Base-by-base conservation (phyloP, 2,797 vertebrate species). In the Urocyon cinereoargenteus region DNA sequence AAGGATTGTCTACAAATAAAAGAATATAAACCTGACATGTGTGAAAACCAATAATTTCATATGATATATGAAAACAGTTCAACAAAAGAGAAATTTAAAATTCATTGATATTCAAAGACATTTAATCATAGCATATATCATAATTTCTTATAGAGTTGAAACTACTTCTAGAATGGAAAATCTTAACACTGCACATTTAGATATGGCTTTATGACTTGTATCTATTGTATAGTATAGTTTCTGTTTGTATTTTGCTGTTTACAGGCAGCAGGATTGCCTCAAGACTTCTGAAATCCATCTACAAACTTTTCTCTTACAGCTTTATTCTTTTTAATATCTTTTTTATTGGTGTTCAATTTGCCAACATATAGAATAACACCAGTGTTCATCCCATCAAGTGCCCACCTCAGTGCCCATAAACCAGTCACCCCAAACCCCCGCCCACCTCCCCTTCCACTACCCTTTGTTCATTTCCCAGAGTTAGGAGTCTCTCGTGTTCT, bases 41-140 rank as follows among this genome's bases (percentile, higher is more conserved):
- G n/a, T 95, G 16, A 68, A 86, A 94, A 87, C 36, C 26, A 95
- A 61, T 75, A 92, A 86, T 90, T 94, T 75, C 53, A 57, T 85
- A 49, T 49, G 49, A 55, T 34, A 28, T 21, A n/a, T n/a, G 28
- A 51, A 1, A 92, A 12, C 16, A 68, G 9, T 2, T 75, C 45
- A 51, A 77, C 11, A 73, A 91, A 91, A 85, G 1, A 90, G 4
- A 78, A 90, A 55, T n/a, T 72, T 66, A 92, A 36, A 55, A 72
- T 49, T 49, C 34, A 61, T 12, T 72, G 36, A 9, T 53, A 62
- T 40, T 81, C 73, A 83, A 83, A 68, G 12, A 3, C 14, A 61
- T 64, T 88, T 26, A 66, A 53, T 53, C 26, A 34, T 4, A 51
- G 24, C 78, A 3, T 28, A 22, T 24, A 78, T 15, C n/a, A 18